A percentile compares a stretch with the other conserved stretches of the same genome.
phyloP scores from a whole-genome alignment of 2,797 vertebrate species.

The Xiphophorus birchmanni region DNA sequence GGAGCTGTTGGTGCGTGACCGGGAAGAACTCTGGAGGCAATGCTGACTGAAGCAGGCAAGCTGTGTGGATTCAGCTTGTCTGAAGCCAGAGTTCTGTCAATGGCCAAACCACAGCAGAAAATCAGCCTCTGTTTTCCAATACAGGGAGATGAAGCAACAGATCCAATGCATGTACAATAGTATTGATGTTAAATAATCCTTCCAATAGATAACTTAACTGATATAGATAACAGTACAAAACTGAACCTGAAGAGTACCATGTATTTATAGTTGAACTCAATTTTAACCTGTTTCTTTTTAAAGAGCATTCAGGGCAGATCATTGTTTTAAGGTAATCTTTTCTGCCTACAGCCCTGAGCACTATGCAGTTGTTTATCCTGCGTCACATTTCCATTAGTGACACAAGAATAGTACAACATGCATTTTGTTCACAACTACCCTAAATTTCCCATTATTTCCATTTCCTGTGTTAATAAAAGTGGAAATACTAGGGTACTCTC shows the following conservation, averaged over 20 bases:
- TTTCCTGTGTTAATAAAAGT: slow-evolving; percentile 41
- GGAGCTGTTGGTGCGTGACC: slow-evolving; percentile 65
- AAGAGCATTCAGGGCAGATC: slow-evolving; percentile 7
- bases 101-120: slow-evolving; percentile 51
- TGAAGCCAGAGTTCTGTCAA: slow-evolving; percentile 52
- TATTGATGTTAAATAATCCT: not conserved
- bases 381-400: slow-evolving; percentile 27
- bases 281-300: slow-evolving; percentile 10
- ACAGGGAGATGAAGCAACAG: slow-evolving; percentile 27
- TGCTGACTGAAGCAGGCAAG: slow-evolving; percentile 62
- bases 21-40: slow-evolving; percentile 53
- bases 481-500: slow-evolving; percentile 28
- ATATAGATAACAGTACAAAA: not conserved
- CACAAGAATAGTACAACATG: slow-evolving; percentile 30
- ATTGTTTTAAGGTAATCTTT: slow-evolving; percentile 20
- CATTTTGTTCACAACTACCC: slow-evolving; percentile 46
- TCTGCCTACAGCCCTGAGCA: not conserved
- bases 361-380: not conserved
- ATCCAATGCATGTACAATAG: slow-evolving; percentile 4
- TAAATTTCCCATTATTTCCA: slow-evolving; percentile 38
- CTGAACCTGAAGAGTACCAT: not conserved
- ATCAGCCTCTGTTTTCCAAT: slow-evolving; percentile 54
- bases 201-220: not conserved
- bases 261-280: not conserved
- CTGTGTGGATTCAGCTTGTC: slow-evolving; percentile 39